Percentiles rank a stretch among this genome's conserved stretches.
These are phyloP conservation scores for Danio rerio DNA, from an alignment of 2,113 vertebrate genomes.

Conservation along the genomic window GRCz12tu NC_133183.1:25836001-25836500, in stretches of 20 bases:
- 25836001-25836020: conserved; percentile 6
- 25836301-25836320: background rate
- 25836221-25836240: background rate
- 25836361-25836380: background rate
- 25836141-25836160: conserved; percentile 13
- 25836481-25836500: background rate
- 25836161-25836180: background rate
- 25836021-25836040: conserved; percentile 28
- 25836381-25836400: background rate
- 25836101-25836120: background rate
- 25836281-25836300: background rate
- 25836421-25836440: conserved; percentile 13
- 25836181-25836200: background rate
- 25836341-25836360: background rate
- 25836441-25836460: background rate
- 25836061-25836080: conserved; percentile 40
- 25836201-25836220: background rate
- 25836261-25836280: background rate
- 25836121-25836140: background rate
- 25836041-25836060: conserved; percentile 27
- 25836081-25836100: conserved; percentile 13
- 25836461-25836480: background rate
- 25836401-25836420: background rate
- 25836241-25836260: background rate
- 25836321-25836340: background rate